Evolutionary conservation across 2,113 vertebrate species (phyloP).

Genomic region (Calonectris borealis): DNA sequence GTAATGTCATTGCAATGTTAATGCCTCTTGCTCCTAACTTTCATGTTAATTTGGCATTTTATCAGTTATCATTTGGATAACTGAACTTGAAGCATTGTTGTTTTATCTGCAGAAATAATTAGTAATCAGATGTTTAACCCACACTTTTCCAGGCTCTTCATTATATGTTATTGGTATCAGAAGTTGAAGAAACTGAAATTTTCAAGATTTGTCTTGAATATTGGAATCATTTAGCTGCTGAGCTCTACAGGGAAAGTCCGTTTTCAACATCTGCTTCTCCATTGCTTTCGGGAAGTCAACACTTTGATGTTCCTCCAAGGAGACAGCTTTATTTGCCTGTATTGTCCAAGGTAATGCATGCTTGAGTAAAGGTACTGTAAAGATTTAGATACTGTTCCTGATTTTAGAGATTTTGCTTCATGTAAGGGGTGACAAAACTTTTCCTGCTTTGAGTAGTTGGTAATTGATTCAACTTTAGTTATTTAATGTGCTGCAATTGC

Average conservation of each 20-base stretch:
- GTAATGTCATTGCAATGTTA: not conserved
- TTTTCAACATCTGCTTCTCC: slow-evolving; percentile 96
- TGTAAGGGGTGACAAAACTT: not conserved
- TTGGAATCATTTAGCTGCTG: slow-evolving; percentile 98
- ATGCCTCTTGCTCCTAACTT: not conserved
- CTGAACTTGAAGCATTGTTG: not conserved
- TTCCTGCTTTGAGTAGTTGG: not conserved
- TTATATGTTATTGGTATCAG: slow-evolving; percentile 97
- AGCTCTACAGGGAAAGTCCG: slow-evolving; percentile 95
- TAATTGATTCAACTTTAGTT: not conserved
- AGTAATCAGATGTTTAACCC: not conserved
- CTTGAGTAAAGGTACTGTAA: not conserved
- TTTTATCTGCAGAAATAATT: not conserved
- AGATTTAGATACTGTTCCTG: not conserved
- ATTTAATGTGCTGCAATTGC: not conserved
- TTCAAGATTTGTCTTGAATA: slow-evolving; percentile 99
- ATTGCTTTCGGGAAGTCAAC: slow-evolving; percentile 92
- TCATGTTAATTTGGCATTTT: not conserved
- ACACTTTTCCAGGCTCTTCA: slow-evolving; percentile 86
- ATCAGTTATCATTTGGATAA: not conserved
- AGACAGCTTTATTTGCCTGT: slow-evolving; percentile 96
- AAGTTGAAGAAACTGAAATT: slow-evolving; percentile 99
- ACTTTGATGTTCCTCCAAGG: slow-evolving; percentile 95
- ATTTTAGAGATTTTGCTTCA: not conserved
- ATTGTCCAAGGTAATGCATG: slow-evolving; percentile 87